These are phyloP conservation scores for Eulemur rufifrons DNA, from an alignment of 2,113 vertebrate species.

Conservation along the genomic window DNA sequence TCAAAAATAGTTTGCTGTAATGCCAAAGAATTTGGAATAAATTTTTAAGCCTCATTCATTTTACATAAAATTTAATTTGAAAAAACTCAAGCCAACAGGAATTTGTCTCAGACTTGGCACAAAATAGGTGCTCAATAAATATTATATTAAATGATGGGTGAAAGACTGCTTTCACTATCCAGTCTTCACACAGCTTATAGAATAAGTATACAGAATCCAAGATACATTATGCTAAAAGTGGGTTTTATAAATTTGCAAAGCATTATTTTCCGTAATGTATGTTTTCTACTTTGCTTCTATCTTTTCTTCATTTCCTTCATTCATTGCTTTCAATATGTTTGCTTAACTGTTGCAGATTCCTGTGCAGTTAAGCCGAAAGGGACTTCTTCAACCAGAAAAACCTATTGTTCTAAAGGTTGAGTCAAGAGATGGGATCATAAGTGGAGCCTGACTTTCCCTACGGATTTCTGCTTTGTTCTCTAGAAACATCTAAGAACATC, in stretches of 20 bases:
- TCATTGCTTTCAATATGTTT: background rate
- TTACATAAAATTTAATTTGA: background rate
- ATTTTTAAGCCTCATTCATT: background rate
- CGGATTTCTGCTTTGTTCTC: background rate
- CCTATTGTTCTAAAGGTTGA: slow-evolving; percentile 63
- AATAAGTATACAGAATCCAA: background rate
- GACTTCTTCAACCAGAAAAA: slow-evolving; percentile 31
- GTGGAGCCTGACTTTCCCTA: background rate
- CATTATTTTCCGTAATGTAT: background rate
- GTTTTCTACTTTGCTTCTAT: background rate
- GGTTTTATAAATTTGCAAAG: background rate
- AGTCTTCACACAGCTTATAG: background rate
- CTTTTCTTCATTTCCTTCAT: slow-evolving; percentile 15
- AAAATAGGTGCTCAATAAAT: background rate
- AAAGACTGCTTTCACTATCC: background rate
- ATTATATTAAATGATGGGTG: background rate
- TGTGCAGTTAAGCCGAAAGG: slow-evolving; percentile 37
- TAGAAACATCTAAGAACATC: too few species aligned
- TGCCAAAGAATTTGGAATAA: background rate
- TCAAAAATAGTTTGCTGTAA: background rate
- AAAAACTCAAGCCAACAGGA: background rate
- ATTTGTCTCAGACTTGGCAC: background rate
- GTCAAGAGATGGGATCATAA: background rate
- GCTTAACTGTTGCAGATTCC: slow-evolving; percentile 35
- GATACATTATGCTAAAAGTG: slow-evolving; percentile 23